Evolutionary conservation across 1,140 invertebrate genomes (phyloP).

Genomic region (Drosophila teissieri): DNA sequence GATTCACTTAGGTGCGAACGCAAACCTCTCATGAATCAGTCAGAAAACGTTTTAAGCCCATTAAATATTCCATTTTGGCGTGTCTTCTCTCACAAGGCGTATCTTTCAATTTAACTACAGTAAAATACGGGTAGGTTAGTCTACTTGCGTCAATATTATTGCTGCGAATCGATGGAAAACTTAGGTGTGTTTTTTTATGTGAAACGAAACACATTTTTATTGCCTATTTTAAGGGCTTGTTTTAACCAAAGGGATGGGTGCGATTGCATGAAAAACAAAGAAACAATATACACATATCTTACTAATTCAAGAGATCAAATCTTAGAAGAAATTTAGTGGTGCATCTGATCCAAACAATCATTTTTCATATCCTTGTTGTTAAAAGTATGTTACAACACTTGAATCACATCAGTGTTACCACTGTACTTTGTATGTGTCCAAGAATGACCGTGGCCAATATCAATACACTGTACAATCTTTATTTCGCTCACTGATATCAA

Average conservation of each 20-base stretch:
- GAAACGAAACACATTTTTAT: background rate
- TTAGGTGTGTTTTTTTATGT: conserved; percentile 4
- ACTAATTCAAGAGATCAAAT: no score
- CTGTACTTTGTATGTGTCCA: conserved; percentile 14
- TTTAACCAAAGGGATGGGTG: background rate
- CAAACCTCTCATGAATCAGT: conserved; percentile 21
- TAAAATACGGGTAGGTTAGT: conserved; percentile 15
- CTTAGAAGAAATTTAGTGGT: no score
- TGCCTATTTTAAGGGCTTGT: background rate
- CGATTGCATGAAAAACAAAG: no score
- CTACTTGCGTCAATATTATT: conserved; percentile 6
- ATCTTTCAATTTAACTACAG: conserved; percentile 28
- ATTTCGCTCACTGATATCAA: conserved; percentile 25
- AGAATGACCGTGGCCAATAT: conserved; percentile 18
- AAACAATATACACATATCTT: no score
- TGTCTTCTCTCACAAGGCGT: conserved; percentile 19
- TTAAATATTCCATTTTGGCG: conserved; percentile 33
- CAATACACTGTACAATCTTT: conserved; percentile 23
- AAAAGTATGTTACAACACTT: no score
- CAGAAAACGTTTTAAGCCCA: conserved; percentile 15
- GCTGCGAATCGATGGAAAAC: background rate
- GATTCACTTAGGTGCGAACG: conserved; percentile 33
- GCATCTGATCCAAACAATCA: no score
- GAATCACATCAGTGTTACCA: background rate
- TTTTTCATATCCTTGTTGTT: no score